These are phyloP conservation scores for Liasis olivaceus DNA, from an alignment of 2,797 vertebrate genomes.

Conservation along the genomic window DNA sequence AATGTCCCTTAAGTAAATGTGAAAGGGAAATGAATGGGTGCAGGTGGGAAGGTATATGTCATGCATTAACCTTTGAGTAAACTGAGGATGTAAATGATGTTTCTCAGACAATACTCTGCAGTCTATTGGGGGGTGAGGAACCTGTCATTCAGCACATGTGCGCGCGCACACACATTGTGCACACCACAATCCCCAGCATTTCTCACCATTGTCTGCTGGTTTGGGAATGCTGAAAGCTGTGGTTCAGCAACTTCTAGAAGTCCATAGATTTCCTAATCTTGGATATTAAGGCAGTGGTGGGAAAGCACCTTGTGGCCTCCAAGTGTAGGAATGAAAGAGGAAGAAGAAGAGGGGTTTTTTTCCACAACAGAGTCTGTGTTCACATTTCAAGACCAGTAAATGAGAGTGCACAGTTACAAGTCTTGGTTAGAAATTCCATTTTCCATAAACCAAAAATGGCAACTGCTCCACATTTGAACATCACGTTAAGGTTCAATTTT, in stretches of 20 bases:
- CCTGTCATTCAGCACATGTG: accelerated
- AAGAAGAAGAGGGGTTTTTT: neutral
- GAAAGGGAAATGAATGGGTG: conserved; percentile 20
- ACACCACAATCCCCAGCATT: too few species aligned
- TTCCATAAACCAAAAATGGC: neutral
- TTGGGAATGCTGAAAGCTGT: neutral
- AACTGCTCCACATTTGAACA: neutral
- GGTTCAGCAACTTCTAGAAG: neutral
- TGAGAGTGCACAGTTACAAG: neutral
- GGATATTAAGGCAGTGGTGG: neutral
- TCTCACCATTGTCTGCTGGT: too few species aligned
- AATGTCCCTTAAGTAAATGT: neutral
- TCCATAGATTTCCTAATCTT: neutral
- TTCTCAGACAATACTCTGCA: neutral
- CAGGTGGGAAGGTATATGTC: conserved; percentile 12
- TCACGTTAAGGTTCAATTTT: neutral
- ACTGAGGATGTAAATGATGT: neutral
- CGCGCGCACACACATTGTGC: neutral
- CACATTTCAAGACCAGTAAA: neutral
- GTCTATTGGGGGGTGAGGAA: neutral
- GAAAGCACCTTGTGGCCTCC: neutral
- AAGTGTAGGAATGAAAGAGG: neutral
- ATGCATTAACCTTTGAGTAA: neutral
- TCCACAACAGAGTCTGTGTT: neutral
- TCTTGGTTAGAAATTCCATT: neutral